Evolutionary conservation across 2,113 vertebrate genomes (phyloP).

Genomic region (Pardalotus punctatus): DNA sequence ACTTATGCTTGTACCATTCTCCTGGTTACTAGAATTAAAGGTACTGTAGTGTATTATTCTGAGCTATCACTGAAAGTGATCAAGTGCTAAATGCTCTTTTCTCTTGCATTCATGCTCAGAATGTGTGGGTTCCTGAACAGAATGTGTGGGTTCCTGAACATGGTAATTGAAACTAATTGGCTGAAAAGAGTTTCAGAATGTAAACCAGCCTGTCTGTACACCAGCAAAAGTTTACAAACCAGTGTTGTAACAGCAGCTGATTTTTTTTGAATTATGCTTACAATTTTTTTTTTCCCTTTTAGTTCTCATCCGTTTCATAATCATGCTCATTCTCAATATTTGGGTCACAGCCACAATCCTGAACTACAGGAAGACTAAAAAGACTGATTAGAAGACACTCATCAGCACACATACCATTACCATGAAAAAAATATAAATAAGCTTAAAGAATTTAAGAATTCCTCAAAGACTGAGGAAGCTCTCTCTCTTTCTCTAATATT

Average conservation of each 20-base stretch:
- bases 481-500: neutral
- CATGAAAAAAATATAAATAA: neutral
- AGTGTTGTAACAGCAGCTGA: neutral
- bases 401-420: neutral
- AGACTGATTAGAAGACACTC: slow-evolving; percentile 67
- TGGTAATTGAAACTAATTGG: neutral
- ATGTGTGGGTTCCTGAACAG: neutral
- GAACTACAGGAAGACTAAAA: slow-evolving; percentile 79
- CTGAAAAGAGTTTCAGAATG: neutral
- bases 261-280: neutral
- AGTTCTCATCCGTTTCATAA: slow-evolving; percentile 87
- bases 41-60: neutral
- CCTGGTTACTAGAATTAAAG: neutral
- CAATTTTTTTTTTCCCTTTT: neutral
- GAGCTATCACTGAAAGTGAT: neutral
- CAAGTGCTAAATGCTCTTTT: neutral
- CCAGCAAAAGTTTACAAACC: neutral
- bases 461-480: neutral
- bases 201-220: neutral
- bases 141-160: neutral
- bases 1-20: neutral
- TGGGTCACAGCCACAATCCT: slow-evolving; percentile 87
- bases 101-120: neutral
- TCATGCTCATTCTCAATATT: slow-evolving; percentile 83
- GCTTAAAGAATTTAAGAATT: neutral